A percentile compares a stretch with the other conserved stretches of the same genome.
Evolutionary conservation across 2,113 vertebrate species (phyloP).

Genomic region (Ictalurus furcatus): DNA sequence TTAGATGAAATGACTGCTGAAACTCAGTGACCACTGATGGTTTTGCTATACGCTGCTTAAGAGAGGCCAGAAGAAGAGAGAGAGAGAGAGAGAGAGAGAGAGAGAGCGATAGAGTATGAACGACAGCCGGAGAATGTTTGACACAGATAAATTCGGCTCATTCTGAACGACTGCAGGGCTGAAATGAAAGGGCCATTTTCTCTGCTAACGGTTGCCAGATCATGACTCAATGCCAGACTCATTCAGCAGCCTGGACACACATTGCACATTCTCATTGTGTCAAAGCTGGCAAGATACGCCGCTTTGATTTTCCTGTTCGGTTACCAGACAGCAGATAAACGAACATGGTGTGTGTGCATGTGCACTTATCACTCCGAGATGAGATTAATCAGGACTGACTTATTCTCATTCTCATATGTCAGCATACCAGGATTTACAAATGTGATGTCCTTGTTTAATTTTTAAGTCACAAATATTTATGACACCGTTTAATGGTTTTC

Average conservation of each 20-base stretch:
- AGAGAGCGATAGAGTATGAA: conserved; percentile 52
- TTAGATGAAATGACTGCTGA: neutral
- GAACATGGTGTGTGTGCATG: neutral
- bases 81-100: neutral
- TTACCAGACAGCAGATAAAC: conserved; percentile 35
- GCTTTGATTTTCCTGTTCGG: conserved; percentile 58
- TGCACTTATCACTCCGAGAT: neutral
- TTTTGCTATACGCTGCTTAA: conserved; percentile 7
- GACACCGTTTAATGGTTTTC: neutral
- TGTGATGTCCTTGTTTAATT: neutral
- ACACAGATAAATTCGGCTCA: conserved; percentile 76
- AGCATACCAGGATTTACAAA: neutral
- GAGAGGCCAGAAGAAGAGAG: neutral
- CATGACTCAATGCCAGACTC: conserved; percentile 69
- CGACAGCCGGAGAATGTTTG: conserved; percentile 65
- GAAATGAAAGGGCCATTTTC: conserved; percentile 76
- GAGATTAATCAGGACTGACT: conserved; percentile 7
- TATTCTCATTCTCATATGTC: neutral
- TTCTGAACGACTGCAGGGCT: conserved; percentile 72
- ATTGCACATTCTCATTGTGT: conserved; percentile 65
- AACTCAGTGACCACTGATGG: neutral
- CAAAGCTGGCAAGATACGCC: conserved; percentile 63
- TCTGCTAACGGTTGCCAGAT: conserved; percentile 72
- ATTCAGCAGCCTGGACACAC: conserved; percentile 69
- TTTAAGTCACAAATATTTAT: neutral